These are phyloP conservation scores for Epiblema foenella DNA, from an alignment of 2,888 invertebrate genomes.

Conservation along the genomic window DNA sequence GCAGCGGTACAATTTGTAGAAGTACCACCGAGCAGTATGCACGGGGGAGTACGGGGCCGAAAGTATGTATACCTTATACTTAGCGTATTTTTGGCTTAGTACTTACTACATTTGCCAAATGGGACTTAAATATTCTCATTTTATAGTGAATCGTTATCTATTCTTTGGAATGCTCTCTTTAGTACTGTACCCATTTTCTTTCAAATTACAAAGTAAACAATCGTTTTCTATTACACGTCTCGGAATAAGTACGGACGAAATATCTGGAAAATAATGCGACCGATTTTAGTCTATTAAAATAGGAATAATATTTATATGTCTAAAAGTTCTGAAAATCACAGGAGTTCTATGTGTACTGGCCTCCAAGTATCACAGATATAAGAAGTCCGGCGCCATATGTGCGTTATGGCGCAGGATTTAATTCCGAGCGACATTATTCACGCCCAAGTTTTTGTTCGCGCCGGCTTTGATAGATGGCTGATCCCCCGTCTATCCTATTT, in stretches of 20 bases:
- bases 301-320: background rate
- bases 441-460: conserved; percentile 27
- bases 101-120: background rate
- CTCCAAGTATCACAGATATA: conserved; percentile 19
- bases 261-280: too few species aligned
- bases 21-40: conserved; percentile 47
- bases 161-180: too few species aligned
- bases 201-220: too few species aligned
- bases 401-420: conserved; percentile 22
- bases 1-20: conserved; percentile 61
- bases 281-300: too few species aligned
- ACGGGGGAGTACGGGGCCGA: conserved; percentile 45
- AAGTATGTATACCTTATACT: conserved; percentile 3
- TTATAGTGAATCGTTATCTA: too few species aligned
- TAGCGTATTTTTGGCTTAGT: background rate
- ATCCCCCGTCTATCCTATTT: background rate
- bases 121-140: too few species aligned
- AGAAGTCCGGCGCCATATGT: conserved; percentile 25
- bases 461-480: conserved; percentile 27
- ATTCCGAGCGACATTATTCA: conserved; percentile 32
- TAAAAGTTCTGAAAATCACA: too few species aligned
- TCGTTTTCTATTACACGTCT: too few species aligned
- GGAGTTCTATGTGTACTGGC: background rate
- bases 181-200: too few species aligned
- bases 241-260: too few species aligned